Evolutionary conservation across 2,113 vertebrate genomes (phyloP), one percentile per base, ranked within the genome.

Genomic region (Varanus komodoensis): DNA sequence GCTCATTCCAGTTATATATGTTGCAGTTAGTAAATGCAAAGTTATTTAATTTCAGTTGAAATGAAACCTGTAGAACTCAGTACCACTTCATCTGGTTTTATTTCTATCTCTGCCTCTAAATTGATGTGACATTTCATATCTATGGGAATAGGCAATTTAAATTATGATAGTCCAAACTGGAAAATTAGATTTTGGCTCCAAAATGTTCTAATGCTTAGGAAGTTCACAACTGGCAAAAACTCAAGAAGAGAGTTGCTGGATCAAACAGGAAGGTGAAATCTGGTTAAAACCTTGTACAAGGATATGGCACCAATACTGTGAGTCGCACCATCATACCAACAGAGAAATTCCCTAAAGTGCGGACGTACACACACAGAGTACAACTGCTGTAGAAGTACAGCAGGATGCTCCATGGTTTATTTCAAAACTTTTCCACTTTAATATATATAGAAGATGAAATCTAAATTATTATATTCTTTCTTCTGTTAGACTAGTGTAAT

Each of bases 21-120:
- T 94, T 92, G 84, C 93, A 89, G 82, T 94, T 96, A 95, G 92
- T 93, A 92, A 96, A 96, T 95, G 91, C 64, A 96, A 91, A 92
- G 93, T 14, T 64, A 94, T 96, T 96, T 86, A 90, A 96, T 96
- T 95, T 94, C 34, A 67, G 21, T 89, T 95, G 75, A 61, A 93
- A 93, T 21, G 81, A 69, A 94, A 78, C 90, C 73, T 0, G 2
- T 3, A 92, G 86, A 93, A 95, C 91, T 93, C 94, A 64, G 38
- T 27, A 93, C 75, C 75, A 74, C 38, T 82, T 92, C 50, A 67
- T 93, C 93, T 80, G 61, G 71, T 86, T 93, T 44, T 86, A 9
- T 32, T 94, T 84, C n/a, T 90, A 81, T 83, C 77, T 75, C 90
- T 90, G n/a, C 71, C 61, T 27, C 0, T 32, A 67, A 48, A 52